Base-by-base conservation (phyloP, 2,113 vertebrate genomes). In the Rynchops niger region DNA sequence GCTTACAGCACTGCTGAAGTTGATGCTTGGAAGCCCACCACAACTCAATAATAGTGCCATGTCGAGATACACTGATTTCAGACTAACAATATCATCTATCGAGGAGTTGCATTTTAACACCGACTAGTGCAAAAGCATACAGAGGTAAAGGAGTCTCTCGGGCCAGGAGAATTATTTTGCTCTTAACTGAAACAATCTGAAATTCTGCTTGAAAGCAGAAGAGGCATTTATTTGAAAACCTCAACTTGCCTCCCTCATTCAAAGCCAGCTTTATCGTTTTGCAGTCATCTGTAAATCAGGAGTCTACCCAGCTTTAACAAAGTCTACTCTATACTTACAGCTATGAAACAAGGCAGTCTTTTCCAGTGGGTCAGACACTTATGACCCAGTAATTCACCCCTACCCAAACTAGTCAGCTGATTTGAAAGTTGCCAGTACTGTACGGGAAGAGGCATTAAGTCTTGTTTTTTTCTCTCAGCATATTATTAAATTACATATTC, bases 341-440 rank as follows among this genome's bases (percentile, higher is more conserved):
- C 52, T 80, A 49, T 43, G 40, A 67, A 55, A 96, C 73, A 97
- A 97, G 49, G 67, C 42, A 86, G 85, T 36, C 63, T 89, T 72
- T 89, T 88, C 66, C 74, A 91, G 63, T 6, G 40, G 50, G 36
- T 42, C 77, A 87, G 50, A 88, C 36, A 42, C 73, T 95, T 45
- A 62, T 58, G 59, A 82, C 30, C 21, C 69, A 85, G 40, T 34
- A 88, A 71, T 63, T 87, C 43, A 80, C 12, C 30, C 40, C 27
- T 45, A 91, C 17, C 20, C 65, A 82, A 80, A 63, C 52, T 40
- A 87, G 45, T 86, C 58, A 90, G 88, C 40, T 82, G 79, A 91
- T 85, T 45, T 42, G 25, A 26, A 92, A 87, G 71, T 13, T 86
- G 73, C 45, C 65, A 91, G 69, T 61, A 58, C 2, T 17, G 50